These are phyloP conservation scores for Drosophila santomea DNA, from an alignment of 1,140 invertebrate species.

Conservation along the genomic window DNA sequence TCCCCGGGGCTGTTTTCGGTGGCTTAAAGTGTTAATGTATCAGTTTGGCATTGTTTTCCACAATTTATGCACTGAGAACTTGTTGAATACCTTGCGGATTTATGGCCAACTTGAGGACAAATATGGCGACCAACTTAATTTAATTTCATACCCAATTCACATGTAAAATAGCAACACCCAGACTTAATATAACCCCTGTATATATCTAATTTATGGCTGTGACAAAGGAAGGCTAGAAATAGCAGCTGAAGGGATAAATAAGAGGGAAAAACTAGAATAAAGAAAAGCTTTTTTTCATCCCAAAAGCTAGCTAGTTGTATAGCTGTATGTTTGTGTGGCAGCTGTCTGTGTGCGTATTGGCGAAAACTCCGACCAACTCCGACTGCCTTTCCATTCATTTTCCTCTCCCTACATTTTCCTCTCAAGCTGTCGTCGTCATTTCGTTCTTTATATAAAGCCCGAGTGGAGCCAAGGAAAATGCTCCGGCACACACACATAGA, in stretches of 20 bases:
- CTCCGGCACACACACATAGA: constrained; percentile 34
- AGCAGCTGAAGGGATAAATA: constrained; percentile 14
- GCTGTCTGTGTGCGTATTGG: constrained; percentile 80
- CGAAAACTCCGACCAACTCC: constrained; percentile 64
- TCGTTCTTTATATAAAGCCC: constrained; percentile 72
- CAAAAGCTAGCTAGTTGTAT: constrained; percentile 51
- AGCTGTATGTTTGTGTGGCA: constrained; percentile 58
- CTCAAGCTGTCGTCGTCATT: constrained; percentile 46
- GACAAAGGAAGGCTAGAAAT: constrained; percentile 28
- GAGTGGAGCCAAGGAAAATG: constrained; percentile 64
- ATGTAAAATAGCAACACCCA: constrained; percentile 32
- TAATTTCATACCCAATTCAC: constrained; percentile 6
- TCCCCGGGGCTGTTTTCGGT: constrained; percentile 30
- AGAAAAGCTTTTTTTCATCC: constrained; percentile 69
- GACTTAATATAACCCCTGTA: constrained; percentile 17
- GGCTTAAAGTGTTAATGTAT: constrained; percentile 67
- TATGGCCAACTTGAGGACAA: constrained; percentile 33
- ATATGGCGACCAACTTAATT: constrained; percentile 16
- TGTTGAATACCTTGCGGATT: constrained; percentile 57
- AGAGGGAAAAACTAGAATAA: constrained; percentile 46
- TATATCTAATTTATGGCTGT: constrained; percentile 33
- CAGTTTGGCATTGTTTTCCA: constrained; percentile 42
- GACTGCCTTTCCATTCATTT: constrained; percentile 28
- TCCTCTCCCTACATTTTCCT: constrained; percentile 28
- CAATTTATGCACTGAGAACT: constrained; percentile 57